These are phyloP conservation scores for Cettia cetti DNA, from an alignment of 2,113 vertebrate genomes.

Conservation along the genomic window DNA sequence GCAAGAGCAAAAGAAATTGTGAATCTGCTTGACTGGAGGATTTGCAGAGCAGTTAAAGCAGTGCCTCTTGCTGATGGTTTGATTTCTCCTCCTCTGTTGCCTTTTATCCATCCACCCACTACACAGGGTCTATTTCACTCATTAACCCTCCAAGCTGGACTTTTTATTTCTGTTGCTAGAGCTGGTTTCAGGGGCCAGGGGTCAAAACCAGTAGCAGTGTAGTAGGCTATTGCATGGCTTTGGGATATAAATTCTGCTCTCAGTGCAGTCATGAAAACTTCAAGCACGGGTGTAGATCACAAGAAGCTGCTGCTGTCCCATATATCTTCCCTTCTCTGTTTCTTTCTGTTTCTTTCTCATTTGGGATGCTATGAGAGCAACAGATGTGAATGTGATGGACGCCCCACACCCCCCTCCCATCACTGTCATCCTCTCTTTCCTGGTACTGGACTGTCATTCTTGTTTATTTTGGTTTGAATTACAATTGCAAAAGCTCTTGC, in stretches of 20 bases:
- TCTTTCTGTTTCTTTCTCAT: background rate
- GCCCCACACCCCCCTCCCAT: background rate
- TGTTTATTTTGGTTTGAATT: slow-evolving; percentile 39
- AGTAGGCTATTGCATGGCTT: background rate
- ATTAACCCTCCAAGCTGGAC: background rate
- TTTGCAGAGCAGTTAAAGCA: background rate
- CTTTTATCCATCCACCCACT: background rate
- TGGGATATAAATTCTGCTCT: slow-evolving; percentile 39
- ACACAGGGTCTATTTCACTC: background rate
- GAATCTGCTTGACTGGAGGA: background rate
- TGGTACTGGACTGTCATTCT: background rate
- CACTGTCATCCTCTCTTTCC: background rate
- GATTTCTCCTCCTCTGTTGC: background rate
- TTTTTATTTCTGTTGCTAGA: background rate
- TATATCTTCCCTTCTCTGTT: background rate
- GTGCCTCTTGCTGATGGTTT: background rate
- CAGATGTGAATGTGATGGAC: background rate
- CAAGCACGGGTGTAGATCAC: background rate
- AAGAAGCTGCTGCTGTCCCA: background rate
- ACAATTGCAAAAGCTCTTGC: background rate
- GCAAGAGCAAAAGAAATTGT: background rate
- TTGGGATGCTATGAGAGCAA: background rate
- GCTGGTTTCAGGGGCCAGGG: background rate
- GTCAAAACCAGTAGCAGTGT: slow-evolving; percentile 27
- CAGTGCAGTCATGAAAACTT: slow-evolving; percentile 35